A percentile compares a stretch with the other conserved stretches of the same genome.
These are phyloP conservation scores for Potorous gilbertii DNA, from an alignment of 2,797 vertebrate genomes.

Conservation along the genomic window DNA sequence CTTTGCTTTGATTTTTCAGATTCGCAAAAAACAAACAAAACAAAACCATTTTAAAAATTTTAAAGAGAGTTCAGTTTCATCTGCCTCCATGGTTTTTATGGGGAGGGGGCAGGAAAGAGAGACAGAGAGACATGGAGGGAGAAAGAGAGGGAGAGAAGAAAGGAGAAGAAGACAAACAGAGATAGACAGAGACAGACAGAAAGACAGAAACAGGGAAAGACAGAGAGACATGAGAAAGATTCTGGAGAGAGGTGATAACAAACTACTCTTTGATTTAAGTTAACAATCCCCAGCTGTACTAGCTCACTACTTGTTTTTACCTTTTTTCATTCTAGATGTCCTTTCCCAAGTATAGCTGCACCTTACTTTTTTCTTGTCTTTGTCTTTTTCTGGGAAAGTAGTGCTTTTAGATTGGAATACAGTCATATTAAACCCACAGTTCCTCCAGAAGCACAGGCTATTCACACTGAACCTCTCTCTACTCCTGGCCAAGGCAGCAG, in stretches of 20 bases:
- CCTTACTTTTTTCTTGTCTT: neutral
- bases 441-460: neutral
- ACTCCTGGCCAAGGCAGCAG: neutral
- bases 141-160: neutral
- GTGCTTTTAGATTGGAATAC: slow-evolving; percentile 24
- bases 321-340: slow-evolving; percentile 63
- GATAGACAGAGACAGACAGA: neutral
- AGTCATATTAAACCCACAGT: neutral
- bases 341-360: neutral
- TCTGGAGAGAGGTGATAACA: slow-evolving; percentile 55
- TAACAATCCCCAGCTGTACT: slow-evolving; percentile 74
- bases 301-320: slow-evolving; percentile 48
- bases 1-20: neutral
- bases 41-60: slow-evolving; percentile 20
- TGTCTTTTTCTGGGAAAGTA: slow-evolving; percentile 56
- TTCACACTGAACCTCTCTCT: neutral
- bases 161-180: neutral
- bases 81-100: slow-evolving; percentile 31
- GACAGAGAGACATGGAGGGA: slow-evolving; percentile 30
- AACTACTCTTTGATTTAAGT: slow-evolving; percentile 65
- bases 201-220: neutral
- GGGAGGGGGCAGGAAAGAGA: neutral
- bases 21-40: neutral
- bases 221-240: neutral
- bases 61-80: slow-evolving; percentile 23